phyloP scores from a whole-genome alignment of 2,888 invertebrate genomes.

The Rotaria socialis region DNA sequence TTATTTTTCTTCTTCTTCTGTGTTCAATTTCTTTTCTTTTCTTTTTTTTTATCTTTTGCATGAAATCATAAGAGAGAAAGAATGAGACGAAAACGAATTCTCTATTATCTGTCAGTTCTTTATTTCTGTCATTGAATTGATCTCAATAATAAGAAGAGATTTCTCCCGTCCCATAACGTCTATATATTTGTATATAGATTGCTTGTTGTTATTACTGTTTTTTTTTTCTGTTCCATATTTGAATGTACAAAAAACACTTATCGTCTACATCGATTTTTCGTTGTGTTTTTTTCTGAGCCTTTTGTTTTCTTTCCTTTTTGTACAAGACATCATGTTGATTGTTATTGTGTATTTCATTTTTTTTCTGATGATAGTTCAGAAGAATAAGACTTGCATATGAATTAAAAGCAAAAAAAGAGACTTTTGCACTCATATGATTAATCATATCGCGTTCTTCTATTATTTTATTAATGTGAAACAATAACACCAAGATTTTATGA shows the following conservation, averaged over 20 bases:
- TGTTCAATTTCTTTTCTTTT: neutral
- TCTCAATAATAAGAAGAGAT: neutral
- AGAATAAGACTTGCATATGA: neutral
- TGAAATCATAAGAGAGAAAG: neutral
- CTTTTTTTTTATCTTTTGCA: neutral
- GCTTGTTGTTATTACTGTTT: neutral
- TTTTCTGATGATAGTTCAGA: neutral
- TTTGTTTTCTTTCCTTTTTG: neutral
- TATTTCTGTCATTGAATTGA: conserved; percentile 11
- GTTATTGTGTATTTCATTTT: conserved; percentile 21
- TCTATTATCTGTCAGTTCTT: neutral
- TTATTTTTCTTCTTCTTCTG: neutral
- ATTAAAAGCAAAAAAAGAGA: neutral
- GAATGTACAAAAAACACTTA: neutral
- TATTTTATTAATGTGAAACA: neutral
- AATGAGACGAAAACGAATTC: neutral
- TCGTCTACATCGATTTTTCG: conserved; percentile 1
- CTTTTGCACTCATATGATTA: neutral
- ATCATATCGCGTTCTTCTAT: neutral
- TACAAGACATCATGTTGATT: neutral
- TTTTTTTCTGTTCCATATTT: neutral
- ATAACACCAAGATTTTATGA: neutral
- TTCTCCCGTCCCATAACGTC: neutral
- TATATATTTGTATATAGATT: neutral
- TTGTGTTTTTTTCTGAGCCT: neutral